Percentiles rank a stretch among this genome's conserved stretches.
Conservation (phyloP, 1,140 invertebrate genomes). For the Heliconius himera region DNA sequence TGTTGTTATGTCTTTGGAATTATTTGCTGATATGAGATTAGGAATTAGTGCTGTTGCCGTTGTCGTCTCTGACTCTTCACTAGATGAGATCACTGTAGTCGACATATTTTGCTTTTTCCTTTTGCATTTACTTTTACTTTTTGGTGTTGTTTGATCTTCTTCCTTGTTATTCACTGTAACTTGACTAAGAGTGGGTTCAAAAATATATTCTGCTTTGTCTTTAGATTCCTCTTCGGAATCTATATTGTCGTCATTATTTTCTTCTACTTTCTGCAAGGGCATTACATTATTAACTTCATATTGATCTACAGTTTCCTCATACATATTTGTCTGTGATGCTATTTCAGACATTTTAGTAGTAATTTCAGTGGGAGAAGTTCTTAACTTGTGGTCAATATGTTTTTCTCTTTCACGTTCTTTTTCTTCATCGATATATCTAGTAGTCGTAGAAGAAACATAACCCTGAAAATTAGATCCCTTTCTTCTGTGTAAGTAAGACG, state of each 20-base stretch:
- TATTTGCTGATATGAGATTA: slow-evolving; percentile 39
- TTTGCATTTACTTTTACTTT: slow-evolving; percentile 71
- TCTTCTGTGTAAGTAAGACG: slow-evolving; percentile 51
- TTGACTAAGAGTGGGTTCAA: slow-evolving; percentile 44
- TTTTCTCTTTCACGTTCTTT: slow-evolving; percentile 43
- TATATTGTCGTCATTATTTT: slow-evolving; percentile 43
- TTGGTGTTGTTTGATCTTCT: slow-evolving; percentile 43
- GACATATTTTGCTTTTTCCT: slow-evolving; percentile 63
- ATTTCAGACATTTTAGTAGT: slow-evolving; percentile 21
- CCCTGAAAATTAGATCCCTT: slow-evolving; percentile 74
- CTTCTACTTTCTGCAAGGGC: slow-evolving; percentile 36
- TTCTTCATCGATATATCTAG: slow-evolving; percentile 42
- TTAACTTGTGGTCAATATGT: slow-evolving; percentile 42
- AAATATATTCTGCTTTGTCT: slow-evolving; percentile 66
- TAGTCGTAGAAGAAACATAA: slow-evolving; percentile 54
- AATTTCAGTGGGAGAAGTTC: slow-evolving; percentile 19
- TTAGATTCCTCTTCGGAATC: slow-evolving; percentile 48
- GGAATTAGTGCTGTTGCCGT: slow-evolving; percentile 31
- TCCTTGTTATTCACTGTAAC: background rate
- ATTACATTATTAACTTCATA: slow-evolving; percentile 46
- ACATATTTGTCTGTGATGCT: slow-evolving; percentile 34
- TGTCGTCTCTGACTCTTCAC: slow-evolving; percentile 23
- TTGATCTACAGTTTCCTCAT: slow-evolving; percentile 40
- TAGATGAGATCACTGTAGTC: slow-evolving; percentile 32
- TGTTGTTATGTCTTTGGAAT: slow-evolving; percentile 40